Base-by-base conservation (phyloP, 2,113 vertebrate species). In the Microtus oregoni region DNA sequence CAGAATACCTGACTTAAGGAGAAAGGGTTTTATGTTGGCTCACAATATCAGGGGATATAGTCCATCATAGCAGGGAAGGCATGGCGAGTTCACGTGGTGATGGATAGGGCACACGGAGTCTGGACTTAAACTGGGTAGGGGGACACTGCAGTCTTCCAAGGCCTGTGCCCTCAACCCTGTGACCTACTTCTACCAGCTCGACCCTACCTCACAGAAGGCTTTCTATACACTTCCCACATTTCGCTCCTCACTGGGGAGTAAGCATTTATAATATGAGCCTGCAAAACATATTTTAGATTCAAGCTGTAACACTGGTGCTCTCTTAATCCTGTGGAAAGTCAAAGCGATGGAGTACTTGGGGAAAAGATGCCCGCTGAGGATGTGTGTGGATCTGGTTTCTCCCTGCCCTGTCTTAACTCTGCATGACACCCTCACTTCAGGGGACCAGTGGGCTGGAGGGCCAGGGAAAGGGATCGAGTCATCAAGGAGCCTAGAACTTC, bases 401-500 rank as follows among this genome's bases (percentile, higher is more conserved):
- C 0, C 9, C 1, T 2, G 3, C 11, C 24, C 44, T 20, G 0
- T 58, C 67, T 32, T 7, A 1, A n/a, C 50, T 63, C 90, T 86
- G 72, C 35, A 81, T 30, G 44, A 4, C 44, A 72, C 38, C 89
- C 87, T 94, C 38, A 19, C 81, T 87, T 19, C 52, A 83, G 35
- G 79, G 72, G 85, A 73, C n/a, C 20, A 0, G 7, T 32, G n/a
- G 82, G 65, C 38, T 30, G 26, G 20, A 92, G 86, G 96, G 89
- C 90, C 58, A 81, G 22, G 58, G 86, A 97, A 72, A 75, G 85
- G 50, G 68, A 17, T 61, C 67, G 77, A 89, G 97, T 96, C 75
- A 24, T 8, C 2, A 11, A 85, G 95, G 96, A 91, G 41, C 50
- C 94, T 32, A 90, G 96, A 90, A 93, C 94, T 94, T 94, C 95